These are phyloP conservation scores for Galagoides demidoff DNA, from an alignment of 2,797 vertebrate species.

Conservation along the genomic window DNA sequence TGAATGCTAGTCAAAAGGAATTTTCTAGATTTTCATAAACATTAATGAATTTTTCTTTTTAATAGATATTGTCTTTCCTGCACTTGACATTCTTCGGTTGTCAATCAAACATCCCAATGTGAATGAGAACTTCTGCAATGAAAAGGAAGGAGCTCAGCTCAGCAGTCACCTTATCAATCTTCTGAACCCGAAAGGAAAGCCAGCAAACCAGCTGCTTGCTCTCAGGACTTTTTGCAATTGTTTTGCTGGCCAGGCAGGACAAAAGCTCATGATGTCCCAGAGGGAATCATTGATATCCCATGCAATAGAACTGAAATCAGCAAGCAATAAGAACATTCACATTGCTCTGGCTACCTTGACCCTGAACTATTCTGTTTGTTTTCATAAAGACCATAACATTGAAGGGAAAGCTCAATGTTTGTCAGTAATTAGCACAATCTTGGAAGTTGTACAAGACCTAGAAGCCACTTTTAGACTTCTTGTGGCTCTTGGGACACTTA, in stretches of 20 bases:
- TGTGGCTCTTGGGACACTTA: constrained; percentile 96
- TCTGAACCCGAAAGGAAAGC: constrained; percentile 93
- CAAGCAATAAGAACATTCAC: constrained; percentile 97
- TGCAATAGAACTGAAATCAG: constrained; percentile 91
- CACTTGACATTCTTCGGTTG: constrained; percentile 96
- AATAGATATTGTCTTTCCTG: constrained; percentile 97
- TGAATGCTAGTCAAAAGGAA: constrained; percentile 47
- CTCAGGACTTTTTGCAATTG: constrained; percentile 98
- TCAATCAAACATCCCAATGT: constrained; percentile 95
- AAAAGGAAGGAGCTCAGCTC: constrained; percentile 93
- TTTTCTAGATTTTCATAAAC: constrained; percentile 51
- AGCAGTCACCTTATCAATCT: constrained; percentile 94
- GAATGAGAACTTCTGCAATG: constrained; percentile 95
- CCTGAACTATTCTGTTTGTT: constrained; percentile 95
- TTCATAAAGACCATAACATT: constrained; percentile 93
- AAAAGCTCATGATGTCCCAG: constrained; percentile 94
- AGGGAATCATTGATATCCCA: constrained; percentile 93
- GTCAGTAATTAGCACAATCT: constrained; percentile 94
- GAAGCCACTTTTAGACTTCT: constrained; percentile 98
- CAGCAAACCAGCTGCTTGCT: constrained; percentile 97
- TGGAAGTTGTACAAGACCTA: constrained; percentile 97
- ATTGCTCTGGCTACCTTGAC: constrained; percentile 96
- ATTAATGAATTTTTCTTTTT: constrained; percentile 77
- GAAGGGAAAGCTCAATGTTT: constrained; percentile 98
- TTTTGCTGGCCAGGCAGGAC: constrained; percentile 92